Evolutionary conservation across 2,113 vertebrate species (phyloP), one percentile per base, ranked within the genome.

Genomic region (Picathartes gymnocephalus): DNA sequence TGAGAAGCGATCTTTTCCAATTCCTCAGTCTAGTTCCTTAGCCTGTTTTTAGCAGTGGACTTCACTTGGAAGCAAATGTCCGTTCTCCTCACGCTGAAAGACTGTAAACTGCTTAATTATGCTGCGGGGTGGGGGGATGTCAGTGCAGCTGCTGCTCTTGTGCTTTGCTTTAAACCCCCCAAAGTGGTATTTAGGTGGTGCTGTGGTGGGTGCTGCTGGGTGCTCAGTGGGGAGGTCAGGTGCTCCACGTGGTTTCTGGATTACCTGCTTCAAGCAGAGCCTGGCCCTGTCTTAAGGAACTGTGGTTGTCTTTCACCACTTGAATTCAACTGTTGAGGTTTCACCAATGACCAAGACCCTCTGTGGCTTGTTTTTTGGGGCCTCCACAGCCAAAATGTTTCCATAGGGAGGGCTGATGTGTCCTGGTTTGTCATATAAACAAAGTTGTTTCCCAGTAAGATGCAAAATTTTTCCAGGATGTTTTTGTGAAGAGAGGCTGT

Each of bases 91-190:
- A 2, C 1, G 3, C 27, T 30, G 37, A 27, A 73, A 27, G 40
- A 40, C 14, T 53, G 3, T 14, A 9, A 61, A 3, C 9, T 45
- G 4, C 70, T 70, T 35, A 33, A 15, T 61, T 47, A 12, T 57
- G 28, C 42, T 0, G 2, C 0, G 0, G 24, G 15, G 2, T 21
- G 22, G 42, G 28, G 31, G 24, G 20, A 23, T 33, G 27, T 50
- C 44, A 50, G 30, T 15, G 33, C 13, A 60, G 39, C 25, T 78
- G 64, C 33, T 70, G 22, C 15, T 58, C 23, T 22, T 33, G n/a
- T 44, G 68, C 42, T 77, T 62, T 53, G 27, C 60, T 60, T 60
- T 40, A 19, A 54, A 6, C 7, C 13, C 25, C 16, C 7, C 3
- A 9, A 24, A 35, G 24, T 5, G 20, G 2, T 58, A 6, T 79